phyloP scores from a whole-genome alignment of 2,113 vertebrate species.

The Eretmochelys imbricata region DNA sequence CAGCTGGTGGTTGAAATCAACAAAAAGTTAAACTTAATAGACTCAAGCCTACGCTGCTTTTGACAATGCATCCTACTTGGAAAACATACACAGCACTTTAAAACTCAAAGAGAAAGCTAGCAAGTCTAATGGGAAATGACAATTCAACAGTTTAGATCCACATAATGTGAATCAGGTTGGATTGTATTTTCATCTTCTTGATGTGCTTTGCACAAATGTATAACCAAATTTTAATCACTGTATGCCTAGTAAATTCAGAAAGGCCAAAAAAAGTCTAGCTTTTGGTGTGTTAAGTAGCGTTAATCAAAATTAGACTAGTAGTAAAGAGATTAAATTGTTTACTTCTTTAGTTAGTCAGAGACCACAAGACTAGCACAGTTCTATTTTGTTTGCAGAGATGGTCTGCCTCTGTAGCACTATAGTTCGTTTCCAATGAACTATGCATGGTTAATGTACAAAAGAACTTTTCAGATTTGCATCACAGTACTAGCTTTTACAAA shows the following conservation, averaged over 20 bases:
- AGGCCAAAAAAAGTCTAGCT: not conserved
- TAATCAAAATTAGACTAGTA: not conserved
- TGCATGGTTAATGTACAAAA: not conserved
- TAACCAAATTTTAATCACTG: not conserved
- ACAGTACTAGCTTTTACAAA: not conserved
- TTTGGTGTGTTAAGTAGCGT: not conserved
- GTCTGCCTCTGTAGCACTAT: not conserved
- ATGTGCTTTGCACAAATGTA: constrained; percentile 14
- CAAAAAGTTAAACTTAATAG: constrained; percentile 24
- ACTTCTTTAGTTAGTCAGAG: constrained; percentile 21
- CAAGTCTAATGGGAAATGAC: not conserved
- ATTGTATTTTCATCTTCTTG: not conserved
- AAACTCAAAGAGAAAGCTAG: not conserved
- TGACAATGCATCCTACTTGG: constrained; percentile 30
- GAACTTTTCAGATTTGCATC: not conserved
- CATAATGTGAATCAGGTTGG: not conserved
- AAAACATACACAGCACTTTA: constrained; percentile 1
- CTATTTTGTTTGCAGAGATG: not conserved
- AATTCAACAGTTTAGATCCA: not conserved
- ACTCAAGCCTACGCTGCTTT: constrained; percentile 20
- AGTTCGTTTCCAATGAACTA: not conserved
- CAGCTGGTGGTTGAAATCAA: constrained; percentile 43
- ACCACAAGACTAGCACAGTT: not conserved
- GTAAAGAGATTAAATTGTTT: not conserved
- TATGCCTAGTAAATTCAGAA: not conserved